Percentiles rank a stretch among this genome's conserved stretches.
phyloP scores from a whole-genome alignment of 2,888 invertebrate species.

The Serripes groenlandicus region DNA sequence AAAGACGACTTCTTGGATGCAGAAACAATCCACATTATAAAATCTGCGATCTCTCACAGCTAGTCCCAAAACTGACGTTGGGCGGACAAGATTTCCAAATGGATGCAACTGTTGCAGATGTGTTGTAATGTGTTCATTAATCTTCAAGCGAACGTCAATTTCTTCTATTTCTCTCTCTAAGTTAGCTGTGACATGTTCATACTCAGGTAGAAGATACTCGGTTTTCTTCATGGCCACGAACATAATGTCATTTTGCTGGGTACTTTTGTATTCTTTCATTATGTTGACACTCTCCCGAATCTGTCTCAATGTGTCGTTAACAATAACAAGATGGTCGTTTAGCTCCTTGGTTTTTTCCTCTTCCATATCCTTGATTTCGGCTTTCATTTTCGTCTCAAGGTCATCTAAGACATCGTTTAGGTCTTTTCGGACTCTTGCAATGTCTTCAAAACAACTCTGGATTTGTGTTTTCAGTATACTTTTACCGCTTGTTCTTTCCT shows the following conservation, averaged over 20 bases:
- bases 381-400: background rate
- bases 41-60: no score
- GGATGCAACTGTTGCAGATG: no score
- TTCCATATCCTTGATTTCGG: background rate
- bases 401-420: background rate
- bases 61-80: no score
- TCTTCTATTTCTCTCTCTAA: no score
- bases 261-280: background rate
- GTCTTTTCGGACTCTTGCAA: background rate
- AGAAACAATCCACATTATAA: no score
- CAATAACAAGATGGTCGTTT: background rate
- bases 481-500: background rate
- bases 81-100: no score
- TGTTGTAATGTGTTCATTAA: no score
- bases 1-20: no score
- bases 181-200: no score
- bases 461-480: background rate
- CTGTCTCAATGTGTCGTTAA: background rate
- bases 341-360: background rate
- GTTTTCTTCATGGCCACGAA: background rate
- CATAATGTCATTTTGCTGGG: background rate
- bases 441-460: background rate
- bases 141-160: no score
- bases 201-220: no score
- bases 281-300: background rate